These are phyloP conservation scores for Apoda limacodes DNA, from an alignment of 2,888 invertebrate genomes.

Conservation along the genomic window DNA sequence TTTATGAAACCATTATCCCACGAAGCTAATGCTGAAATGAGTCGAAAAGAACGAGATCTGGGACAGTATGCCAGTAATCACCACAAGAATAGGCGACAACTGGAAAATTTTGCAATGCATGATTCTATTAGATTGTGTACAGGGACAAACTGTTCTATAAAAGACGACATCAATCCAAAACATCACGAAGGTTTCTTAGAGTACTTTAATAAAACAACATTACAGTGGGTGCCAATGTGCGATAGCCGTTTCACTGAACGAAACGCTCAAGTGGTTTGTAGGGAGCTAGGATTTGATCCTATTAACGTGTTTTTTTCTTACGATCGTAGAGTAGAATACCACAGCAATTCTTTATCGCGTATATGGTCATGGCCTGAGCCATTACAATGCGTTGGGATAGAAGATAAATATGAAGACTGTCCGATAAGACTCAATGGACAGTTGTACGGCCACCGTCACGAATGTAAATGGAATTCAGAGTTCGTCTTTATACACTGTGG, in stretches of 20 bases:
- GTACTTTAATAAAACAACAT: slow-evolving; percentile 93
- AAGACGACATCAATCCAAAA: slow-evolving; percentile 57
- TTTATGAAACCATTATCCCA: slow-evolving; percentile 76
- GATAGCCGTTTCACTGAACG: slow-evolving; percentile 95
- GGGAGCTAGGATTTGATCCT: slow-evolving; percentile 90
- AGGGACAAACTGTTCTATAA: slow-evolving; percentile 75
- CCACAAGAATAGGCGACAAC: slow-evolving; percentile 56
- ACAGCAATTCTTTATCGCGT: slow-evolving; percentile 86
- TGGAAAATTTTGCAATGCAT: slow-evolving; percentile 65
- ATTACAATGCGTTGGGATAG: slow-evolving; percentile 83
- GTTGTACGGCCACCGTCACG: slow-evolving; percentile 84
- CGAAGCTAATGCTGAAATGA: slow-evolving; percentile 40
- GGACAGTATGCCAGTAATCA: slow-evolving; percentile 39
- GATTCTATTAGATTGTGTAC: slow-evolving; percentile 84
- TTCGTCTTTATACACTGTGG: slow-evolving; percentile 97
- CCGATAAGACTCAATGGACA: slow-evolving; percentile 91
- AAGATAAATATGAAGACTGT: slow-evolving; percentile 83
- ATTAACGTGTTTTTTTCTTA: slow-evolving; percentile 90
- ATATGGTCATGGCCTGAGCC: slow-evolving; percentile 98
- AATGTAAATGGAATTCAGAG: slow-evolving; percentile 89
- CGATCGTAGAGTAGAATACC: slow-evolving; percentile 88
- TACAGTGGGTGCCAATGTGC: slow-evolving; percentile 97
- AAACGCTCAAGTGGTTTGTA: slow-evolving; percentile 96
- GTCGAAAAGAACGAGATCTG: slow-evolving; percentile 49
- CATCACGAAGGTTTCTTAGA: slow-evolving; percentile 90